These are phyloP conservation scores for Pterobdella sp. DNA, from an alignment of 2,888 invertebrate species.

Conservation along the genomic window DNA sequence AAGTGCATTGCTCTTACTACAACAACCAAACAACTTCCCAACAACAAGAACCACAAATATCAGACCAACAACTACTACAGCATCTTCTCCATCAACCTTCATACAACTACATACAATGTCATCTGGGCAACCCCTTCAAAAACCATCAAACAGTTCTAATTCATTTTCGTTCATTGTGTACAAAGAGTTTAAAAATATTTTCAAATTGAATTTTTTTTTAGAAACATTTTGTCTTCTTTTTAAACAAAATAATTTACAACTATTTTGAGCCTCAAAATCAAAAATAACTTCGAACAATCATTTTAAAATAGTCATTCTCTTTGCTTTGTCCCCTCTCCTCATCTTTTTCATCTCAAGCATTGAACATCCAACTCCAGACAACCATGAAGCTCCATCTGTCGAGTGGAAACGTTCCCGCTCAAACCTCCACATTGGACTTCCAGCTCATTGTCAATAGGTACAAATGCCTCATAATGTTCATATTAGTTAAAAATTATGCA, in stretches of 20 bases:
- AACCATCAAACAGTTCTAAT: background rate
- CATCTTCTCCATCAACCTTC: background rate
- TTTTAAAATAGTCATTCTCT: too few relatives aligned
- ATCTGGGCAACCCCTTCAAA: conserved; percentile 4
- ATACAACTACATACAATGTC: background rate
- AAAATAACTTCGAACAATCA: too few relatives aligned
- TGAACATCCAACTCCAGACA: too few relatives aligned
- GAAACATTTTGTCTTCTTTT: background rate
- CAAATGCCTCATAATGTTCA: too few relatives aligned
- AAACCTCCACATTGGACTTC: too few relatives aligned
- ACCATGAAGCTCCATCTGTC: too few relatives aligned
- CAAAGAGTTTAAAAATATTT: background rate
- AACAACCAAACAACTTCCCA: background rate
- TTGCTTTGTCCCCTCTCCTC: too few relatives aligned
- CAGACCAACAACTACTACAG: background rate
- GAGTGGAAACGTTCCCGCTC: too few relatives aligned
- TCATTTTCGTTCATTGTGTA: background rate
- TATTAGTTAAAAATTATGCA: too few relatives aligned
- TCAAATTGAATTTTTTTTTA: background rate
- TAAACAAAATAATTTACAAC: background rate
- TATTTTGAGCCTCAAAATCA: too few relatives aligned
- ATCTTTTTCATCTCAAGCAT: too few relatives aligned
- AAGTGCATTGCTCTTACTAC: background rate
- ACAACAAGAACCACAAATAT: background rate
- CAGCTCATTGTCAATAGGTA: too few relatives aligned